Base-by-base conservation (phyloP, 2,797 vertebrate genomes). In the Melanotaenia maccullochi region DNA sequence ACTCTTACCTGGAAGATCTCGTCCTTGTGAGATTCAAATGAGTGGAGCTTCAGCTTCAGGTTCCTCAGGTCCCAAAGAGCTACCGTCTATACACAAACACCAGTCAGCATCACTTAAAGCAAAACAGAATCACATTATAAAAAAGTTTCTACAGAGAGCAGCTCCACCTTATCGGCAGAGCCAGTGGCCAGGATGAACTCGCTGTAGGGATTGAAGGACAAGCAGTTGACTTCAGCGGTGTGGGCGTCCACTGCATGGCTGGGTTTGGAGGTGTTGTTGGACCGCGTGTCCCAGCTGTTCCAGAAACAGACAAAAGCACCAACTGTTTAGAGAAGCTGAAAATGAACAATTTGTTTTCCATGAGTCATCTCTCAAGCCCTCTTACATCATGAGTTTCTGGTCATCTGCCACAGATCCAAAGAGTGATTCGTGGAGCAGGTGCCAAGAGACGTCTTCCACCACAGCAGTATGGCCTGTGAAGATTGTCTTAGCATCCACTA, bases 1-100 rank as follows among this genome's bases (percentile, higher is more conserved):
- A 49, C 6, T 60, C 69, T 78, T 95, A 99, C 98, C 95, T 99
- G 97, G 90, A 99, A 99, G 93, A 99, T 99, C 93, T 99, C 98
- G 79, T 99, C 98, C 92, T 98, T 99, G 90, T 99, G 98, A 24
- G 98, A 99, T 85, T 99, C 98, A 89, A 99, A 99, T 0, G 97
- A 99, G 89, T 99, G 97, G 85, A 99, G 94, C 85, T 99, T 99
- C 80, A 99, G 90, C 81, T 99, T 99, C 71, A 99, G 88, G 87
- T 99, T 99, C 89, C 98, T 96, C 78, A 99, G 90, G 87, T 99
- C 98, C 98, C 97, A 99, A 16, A 99, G 94, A 55, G 97, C 97
- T 84, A 99, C 98, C 33, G 97, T 99, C 97, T 99, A 66, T 79
- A 86, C 78, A 73, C 20, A 47, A 8, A 47, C 44, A 47, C 44